Percentiles rank a stretch among this genome's conserved stretches.
These are phyloP conservation scores for Clistopyga incitator DNA, from an alignment of 2,888 invertebrate species.

Conservation along the genomic window DNA sequence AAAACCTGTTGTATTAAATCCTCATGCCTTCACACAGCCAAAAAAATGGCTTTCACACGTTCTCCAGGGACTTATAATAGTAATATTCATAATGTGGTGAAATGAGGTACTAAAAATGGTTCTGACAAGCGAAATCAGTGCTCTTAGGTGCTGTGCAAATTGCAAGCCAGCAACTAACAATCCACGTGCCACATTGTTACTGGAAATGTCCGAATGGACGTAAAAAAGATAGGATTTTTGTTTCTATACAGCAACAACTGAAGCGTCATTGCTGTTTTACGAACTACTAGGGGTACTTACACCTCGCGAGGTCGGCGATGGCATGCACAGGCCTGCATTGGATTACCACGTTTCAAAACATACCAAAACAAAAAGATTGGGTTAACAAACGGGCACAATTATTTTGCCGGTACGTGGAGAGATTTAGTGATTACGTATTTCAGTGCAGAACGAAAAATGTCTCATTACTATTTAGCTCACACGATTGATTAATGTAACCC, in stretches of 20 bases:
- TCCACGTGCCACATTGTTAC: constrained; percentile 48
- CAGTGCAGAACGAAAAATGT: not conserved
- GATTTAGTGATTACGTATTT: not conserved
- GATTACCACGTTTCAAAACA: constrained; percentile 80
- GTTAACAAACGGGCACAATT: constrained; percentile 53
- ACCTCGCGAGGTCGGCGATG: constrained; percentile 94
- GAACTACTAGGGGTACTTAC: constrained; percentile 89
- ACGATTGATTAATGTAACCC: not conserved
- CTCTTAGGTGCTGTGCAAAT: constrained; percentile 45
- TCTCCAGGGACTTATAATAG: not conserved
- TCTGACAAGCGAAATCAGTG: constrained; percentile 46
- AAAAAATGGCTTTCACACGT: not conserved
- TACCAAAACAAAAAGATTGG: constrained; percentile 73
- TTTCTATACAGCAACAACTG: constrained; percentile 49
- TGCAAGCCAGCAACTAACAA: constrained; percentile 31
- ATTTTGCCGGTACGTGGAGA: constrained; percentile 16
- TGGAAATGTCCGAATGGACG: constrained; percentile 55
- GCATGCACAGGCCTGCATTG: constrained; percentile 93
- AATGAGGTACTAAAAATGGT: constrained; percentile 9
- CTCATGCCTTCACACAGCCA: constrained; percentile 1
- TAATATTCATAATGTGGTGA: not conserved
- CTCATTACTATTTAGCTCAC: not conserved
- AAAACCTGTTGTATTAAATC: not conserved
- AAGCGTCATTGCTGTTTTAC: constrained; percentile 66
- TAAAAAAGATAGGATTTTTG: constrained; percentile 16